phyloP scores from a whole-genome alignment of 2,113 vertebrate genomes.

The Butastur rufipennis region DNA sequence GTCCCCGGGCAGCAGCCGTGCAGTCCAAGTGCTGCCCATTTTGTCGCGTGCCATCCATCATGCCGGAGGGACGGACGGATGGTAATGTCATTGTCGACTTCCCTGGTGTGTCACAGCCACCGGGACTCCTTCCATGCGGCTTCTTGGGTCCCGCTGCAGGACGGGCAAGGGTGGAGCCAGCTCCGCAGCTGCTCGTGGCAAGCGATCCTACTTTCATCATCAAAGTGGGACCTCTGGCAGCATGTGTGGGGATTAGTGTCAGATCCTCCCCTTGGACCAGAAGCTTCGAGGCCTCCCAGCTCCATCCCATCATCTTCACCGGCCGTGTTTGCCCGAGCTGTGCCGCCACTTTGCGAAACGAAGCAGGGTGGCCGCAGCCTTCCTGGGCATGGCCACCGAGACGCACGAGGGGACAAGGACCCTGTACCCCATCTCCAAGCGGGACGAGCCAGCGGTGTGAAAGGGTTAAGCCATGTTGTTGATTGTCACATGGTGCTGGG shows the following conservation, averaged over 20 bases:
- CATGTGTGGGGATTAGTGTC: background rate
- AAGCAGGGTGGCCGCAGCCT: background rate
- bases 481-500: constrained; percentile 93
- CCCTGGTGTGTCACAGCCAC: background rate
- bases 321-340: fast-evolving
- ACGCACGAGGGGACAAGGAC: fast-evolving
- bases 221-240: background rate
- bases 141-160: background rate
- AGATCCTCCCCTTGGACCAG: background rate
- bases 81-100: background rate
- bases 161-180: fast-evolving
- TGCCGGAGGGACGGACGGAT: fast-evolving
- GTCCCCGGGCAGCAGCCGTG: fast-evolving
- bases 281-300: background rate
- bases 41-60: background rate
- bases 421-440: fast-evolving
- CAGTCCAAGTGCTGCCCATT: background rate
- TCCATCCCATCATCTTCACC: background rate
- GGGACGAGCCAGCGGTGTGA: background rate
- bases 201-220: background rate
- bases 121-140: background rate
- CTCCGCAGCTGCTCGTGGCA: background rate
- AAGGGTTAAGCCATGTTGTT: constrained; percentile 87
- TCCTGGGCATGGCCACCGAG: background rate
- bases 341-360: fast-evolving